Percentiles rank a stretch among this genome's conserved stretches.
phyloP scores from a whole-genome alignment of 2,797 vertebrate genomes.

The Taenioides sp. region DNA sequence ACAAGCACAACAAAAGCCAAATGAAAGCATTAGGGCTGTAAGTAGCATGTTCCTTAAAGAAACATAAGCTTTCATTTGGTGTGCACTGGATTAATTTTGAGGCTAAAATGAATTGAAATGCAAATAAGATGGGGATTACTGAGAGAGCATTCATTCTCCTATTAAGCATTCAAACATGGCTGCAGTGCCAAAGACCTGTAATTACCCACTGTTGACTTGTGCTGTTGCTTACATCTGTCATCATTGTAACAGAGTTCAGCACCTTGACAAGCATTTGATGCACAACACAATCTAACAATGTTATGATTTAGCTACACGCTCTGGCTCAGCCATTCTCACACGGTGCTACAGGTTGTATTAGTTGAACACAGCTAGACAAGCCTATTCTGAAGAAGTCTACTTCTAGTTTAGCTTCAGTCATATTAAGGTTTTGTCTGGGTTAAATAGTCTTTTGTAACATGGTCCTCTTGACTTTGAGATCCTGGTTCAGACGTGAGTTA shows the following conservation, averaged over 20 bases:
- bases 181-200: constrained; percentile 45
- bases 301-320: background rate
- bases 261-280: constrained; percentile 11
- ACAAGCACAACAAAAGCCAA: constrained; percentile 33
- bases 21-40: constrained; percentile 50
- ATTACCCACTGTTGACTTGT: constrained; percentile 43
- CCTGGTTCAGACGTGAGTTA: background rate
- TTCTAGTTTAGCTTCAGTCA: too few relatives aligned
- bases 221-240: constrained; percentile 34
- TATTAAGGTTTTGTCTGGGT: background rate
- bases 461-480: background rate
- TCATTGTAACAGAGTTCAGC: constrained; percentile 33
- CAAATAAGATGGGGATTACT: constrained; percentile 81
- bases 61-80: constrained; percentile 68
- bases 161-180: constrained; percentile 70
- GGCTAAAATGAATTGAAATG: constrained; percentile 80
- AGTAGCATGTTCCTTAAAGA: constrained; percentile 52
- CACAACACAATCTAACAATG: background rate
- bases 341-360: background rate
- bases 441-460: background rate
- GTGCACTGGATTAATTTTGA: constrained; percentile 70
- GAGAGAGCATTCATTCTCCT: constrained; percentile 74
- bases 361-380: background rate
- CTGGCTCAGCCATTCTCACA: background rate
- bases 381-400: too few relatives aligned